Evolutionary conservation across 2,797 vertebrate genomes (phyloP), one percentile per base, ranked within the genome.

Genomic region (Sandelia bainsii): DNA sequence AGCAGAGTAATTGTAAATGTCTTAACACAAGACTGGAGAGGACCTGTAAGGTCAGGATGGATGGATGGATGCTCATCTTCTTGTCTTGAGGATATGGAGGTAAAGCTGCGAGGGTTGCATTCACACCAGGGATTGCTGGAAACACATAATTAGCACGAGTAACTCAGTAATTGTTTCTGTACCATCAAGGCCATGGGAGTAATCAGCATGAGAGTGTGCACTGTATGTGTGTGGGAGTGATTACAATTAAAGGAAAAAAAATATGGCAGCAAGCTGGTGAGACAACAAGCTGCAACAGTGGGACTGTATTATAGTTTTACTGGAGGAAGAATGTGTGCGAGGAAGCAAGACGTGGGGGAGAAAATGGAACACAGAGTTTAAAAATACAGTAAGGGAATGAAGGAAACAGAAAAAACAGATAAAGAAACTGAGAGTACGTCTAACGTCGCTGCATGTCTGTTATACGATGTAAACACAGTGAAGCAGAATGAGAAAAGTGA

Each of bases 161-260:
- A 84, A 85, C 79, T 81, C 72, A 72, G 67, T 86, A 72, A 87
- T 83, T 81, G 79, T 83, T 82, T 78, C 69, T 66, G 50, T 49
- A 75, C 69, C 68, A 79, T 82, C 84, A 87, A 86, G 82, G 90
- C 87, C 75, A 78, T 22, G 17, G 48, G 64, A 87, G 49, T 79
- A 87, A 84, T 90, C 60, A 58, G 75, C 32, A 49, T 52, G 57
- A 52, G 57, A 34, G 73, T 44, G 16, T 20, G 22, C 34, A 25
- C 32, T 45, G 34, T 34, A 60, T 53, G 57, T 48, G 20, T 14
- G 22, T 16, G 34, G 29, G 62, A 29, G 63, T 19, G 53, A 51
- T 84, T 76, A 62, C 19, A 17, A 29, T 53, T 23, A 14, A 71
- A 42, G 27, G 14, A n/a, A n/a, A 39, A 29, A 46, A 58, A 25